Conservation (phyloP, 1,140 invertebrate genomes). For the Hermatobates lingyangjiaoensis region DNA sequence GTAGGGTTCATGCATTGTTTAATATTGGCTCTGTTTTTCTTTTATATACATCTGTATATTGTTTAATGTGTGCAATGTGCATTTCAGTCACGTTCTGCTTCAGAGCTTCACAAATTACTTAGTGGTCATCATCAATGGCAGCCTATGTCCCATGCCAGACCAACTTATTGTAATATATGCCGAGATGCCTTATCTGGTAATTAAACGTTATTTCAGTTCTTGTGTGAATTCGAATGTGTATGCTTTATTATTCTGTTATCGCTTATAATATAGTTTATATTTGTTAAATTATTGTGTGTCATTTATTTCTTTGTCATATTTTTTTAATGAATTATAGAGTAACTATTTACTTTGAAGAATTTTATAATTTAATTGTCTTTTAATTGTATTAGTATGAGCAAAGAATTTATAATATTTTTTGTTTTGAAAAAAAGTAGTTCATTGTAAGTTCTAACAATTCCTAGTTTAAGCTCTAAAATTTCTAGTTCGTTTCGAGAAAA, state of each 20-base stretch:
- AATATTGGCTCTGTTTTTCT: too few species aligned
- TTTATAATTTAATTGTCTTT: conserved; percentile 1
- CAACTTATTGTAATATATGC: conserved; percentile 93
- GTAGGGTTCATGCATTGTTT: too few species aligned
- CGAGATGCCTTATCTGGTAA: conserved; percentile 65
- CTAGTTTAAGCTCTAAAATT: too few species aligned
- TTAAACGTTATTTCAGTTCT: conserved; percentile 4
- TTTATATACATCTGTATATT: too few species aligned
- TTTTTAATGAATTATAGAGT: neutral
- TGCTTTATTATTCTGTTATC: neutral
- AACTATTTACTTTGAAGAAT: neutral
- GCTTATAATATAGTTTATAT: neutral
- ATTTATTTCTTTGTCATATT: neutral
- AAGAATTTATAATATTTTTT: too few species aligned
- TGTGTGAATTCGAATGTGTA: neutral
- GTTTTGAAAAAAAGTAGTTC: too few species aligned
- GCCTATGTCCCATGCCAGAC: conserved; percentile 77
- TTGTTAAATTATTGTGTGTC: neutral
- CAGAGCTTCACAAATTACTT: conserved; percentile 46
- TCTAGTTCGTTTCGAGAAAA: too few species aligned
- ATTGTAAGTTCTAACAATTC: too few species aligned
- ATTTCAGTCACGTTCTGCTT: conserved; percentile 22
- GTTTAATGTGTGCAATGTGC: too few species aligned
- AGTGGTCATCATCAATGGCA: conserved; percentile 86
- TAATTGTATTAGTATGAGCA: too few species aligned